Evolutionary conservation across 1,140 invertebrate genomes (phyloP).

Genomic region (Adoxophyes honmai): DNA sequence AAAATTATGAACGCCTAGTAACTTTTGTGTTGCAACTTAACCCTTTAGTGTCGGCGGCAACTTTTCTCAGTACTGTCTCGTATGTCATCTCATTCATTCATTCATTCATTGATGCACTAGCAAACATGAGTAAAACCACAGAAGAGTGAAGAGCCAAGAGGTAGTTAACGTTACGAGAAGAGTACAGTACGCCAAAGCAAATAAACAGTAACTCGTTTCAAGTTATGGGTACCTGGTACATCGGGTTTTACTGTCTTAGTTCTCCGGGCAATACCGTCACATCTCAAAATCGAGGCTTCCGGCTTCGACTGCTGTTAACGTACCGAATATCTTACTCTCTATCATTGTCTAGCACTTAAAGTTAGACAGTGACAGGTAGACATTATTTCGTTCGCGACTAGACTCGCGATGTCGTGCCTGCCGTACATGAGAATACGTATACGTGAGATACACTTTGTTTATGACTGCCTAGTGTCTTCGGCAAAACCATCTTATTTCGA

Average conservation of each 20-base stretch:
- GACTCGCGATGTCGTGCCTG: no score
- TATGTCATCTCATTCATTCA: not conserved
- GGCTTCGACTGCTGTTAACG: no score
- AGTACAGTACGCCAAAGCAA: not conserved
- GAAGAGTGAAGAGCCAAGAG: not conserved
- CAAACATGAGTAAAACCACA: not conserved
- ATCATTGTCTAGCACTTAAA: no score
- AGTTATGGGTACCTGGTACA: constrained; percentile 1
- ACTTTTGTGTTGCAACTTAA: constrained; percentile 16
- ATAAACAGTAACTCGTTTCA: not conserved
- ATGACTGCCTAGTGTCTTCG: no score
- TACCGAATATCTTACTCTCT: no score
- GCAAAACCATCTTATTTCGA: no score
- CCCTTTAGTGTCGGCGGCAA: constrained; percentile 11
- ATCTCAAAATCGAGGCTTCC: no score
- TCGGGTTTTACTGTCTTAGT: constrained; percentile 6
- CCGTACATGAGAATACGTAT: no score
- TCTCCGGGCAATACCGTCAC: not conserved
- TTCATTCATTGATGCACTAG: not conserved
- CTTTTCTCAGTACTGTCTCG: not conserved
- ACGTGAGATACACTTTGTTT: no score
- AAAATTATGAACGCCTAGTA: constrained; percentile 18
- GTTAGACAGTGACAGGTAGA: no score
- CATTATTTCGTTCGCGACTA: no score
- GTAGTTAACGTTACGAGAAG: no score